phyloP scores from a whole-genome alignment of 1,140 invertebrate genomes.

The Zophobas atratus region DNA sequence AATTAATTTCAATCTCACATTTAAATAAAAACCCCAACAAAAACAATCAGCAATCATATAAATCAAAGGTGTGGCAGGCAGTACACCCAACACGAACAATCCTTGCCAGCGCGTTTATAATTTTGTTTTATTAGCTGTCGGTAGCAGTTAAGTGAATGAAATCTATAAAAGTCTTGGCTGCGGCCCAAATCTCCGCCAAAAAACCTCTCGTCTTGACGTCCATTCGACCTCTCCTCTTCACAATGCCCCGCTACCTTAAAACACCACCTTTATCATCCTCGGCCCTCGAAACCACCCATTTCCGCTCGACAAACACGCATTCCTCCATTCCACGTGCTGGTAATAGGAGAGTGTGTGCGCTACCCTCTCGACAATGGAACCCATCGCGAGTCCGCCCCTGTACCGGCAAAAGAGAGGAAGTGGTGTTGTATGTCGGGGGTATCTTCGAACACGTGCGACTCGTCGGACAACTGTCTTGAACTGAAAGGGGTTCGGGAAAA shows the following conservation, averaged over 20 bases:
- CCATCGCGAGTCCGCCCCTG: constrained; percentile 34
- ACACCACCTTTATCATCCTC: constrained; percentile 23
- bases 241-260: not conserved
- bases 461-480: constrained; percentile 38
- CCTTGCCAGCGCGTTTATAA: constrained; percentile 25
- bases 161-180: constrained; percentile 5
- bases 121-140: constrained; percentile 19
- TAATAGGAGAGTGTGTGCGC: constrained; percentile 47
- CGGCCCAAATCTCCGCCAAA: constrained; percentile 18
- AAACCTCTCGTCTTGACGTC: constrained; percentile 7
- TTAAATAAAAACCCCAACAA: too few species aligned
- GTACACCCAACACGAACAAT: constrained; percentile 7
- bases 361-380: constrained; percentile 38
- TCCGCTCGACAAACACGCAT: constrained; percentile 44
- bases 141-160: constrained; percentile 12
- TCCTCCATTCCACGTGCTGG: constrained; percentile 48
- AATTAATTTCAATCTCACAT: too few species aligned
- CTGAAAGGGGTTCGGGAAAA: constrained; percentile 2
- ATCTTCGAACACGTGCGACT: constrained; percentile 54
- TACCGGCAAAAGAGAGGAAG: constrained; percentile 50
- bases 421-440: constrained; percentile 53
- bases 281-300: constrained; percentile 51
- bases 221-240: too few species aligned
- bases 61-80: not conserved
- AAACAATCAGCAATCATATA: too few species aligned